Percentiles rank a stretch among this genome's conserved stretches.
Evolutionary conservation across 2,797 vertebrate genomes (phyloP).

Genomic region (Bradypodion ventrale): DNA sequence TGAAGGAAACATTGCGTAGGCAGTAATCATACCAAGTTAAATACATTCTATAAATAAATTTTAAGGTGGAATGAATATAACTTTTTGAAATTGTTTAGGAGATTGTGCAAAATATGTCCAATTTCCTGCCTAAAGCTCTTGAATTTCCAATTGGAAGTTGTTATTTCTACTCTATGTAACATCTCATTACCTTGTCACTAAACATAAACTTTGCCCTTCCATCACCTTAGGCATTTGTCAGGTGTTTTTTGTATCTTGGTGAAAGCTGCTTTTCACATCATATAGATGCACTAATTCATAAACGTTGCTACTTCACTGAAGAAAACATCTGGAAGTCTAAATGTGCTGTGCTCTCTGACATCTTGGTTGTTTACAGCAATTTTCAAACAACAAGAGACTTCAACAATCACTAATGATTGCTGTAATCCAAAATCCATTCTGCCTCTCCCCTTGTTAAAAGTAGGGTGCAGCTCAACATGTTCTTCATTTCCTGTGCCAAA

Average conservation of each 20-base stretch:
- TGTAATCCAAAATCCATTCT: not conserved
- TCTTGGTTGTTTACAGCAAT: no score
- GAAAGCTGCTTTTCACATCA: not conserved
- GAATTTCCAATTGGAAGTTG: not conserved
- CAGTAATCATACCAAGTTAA: slow-evolving; percentile 3
- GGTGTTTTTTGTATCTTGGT: not conserved
- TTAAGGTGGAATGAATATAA: slow-evolving; percentile 3
- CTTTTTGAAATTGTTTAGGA: slow-evolving; percentile 8
- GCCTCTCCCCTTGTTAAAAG: not conserved
- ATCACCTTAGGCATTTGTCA: not conserved
- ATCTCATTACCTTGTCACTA: slow-evolving; percentile 3
- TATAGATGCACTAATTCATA: not conserved
- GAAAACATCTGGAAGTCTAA: not conserved
- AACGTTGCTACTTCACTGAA: not conserved
- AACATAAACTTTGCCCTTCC: slow-evolving; percentile 13
- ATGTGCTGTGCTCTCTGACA: not conserved
- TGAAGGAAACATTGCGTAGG: not conserved
- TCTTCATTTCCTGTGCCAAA: no score
- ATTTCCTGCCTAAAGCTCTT: not conserved
- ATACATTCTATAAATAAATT: slow-evolving; percentile 17
- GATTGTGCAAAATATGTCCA: not conserved
- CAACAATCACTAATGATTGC: not conserved
- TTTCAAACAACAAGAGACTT: not conserved
- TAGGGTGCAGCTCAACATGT: no score
- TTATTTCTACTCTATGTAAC: not conserved